A percentile compares a stretch with the other conserved stretches of the same genome.
These are phyloP conservation scores for Poecile atricapillus DNA, from an alignment of 2,113 vertebrate genomes.

Conservation along the genomic window DNA sequence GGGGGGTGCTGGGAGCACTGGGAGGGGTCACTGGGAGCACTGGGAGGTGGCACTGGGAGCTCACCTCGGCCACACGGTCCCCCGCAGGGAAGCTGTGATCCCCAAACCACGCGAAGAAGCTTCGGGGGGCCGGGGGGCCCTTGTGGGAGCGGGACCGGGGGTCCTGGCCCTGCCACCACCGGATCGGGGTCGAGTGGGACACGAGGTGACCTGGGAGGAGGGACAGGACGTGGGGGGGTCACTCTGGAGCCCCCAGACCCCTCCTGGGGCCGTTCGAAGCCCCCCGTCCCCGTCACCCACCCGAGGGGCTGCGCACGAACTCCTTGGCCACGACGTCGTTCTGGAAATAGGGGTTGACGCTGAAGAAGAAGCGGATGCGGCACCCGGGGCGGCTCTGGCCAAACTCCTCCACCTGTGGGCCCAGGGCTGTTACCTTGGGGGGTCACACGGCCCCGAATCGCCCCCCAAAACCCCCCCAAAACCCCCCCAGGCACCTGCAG, in stretches of 20 bases:
- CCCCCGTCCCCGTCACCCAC: not conserved
- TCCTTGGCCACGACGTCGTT: not conserved
- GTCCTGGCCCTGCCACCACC: not conserved
- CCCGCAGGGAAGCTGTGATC: not conserved
- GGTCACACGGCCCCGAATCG: fast-evolving
- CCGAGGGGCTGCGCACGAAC: not conserved
- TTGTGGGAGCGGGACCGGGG: not conserved
- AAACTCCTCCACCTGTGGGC: not conserved
- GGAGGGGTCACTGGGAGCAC: not conserved
- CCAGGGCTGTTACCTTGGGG: not conserved
- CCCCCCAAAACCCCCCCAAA: not conserved
- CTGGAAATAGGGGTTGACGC: not conserved
- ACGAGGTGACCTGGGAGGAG: not conserved
- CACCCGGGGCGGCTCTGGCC: not conserved
- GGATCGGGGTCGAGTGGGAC: not conserved
- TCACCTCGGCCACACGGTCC: not conserved
- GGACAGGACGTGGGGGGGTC: fast-evolving
- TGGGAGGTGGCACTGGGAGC: not conserved
- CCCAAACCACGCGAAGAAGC: not conserved
- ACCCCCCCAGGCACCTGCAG: not conserved
- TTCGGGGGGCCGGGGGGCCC: not conserved
- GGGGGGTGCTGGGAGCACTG: not conserved
- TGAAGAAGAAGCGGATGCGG: not conserved
- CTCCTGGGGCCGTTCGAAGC: not conserved
- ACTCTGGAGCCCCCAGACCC: not conserved